Evolutionary conservation across 2,888 invertebrate species (phyloP), one percentile per base, ranked within the genome.

Genomic region (Diarsia brunnea): DNA sequence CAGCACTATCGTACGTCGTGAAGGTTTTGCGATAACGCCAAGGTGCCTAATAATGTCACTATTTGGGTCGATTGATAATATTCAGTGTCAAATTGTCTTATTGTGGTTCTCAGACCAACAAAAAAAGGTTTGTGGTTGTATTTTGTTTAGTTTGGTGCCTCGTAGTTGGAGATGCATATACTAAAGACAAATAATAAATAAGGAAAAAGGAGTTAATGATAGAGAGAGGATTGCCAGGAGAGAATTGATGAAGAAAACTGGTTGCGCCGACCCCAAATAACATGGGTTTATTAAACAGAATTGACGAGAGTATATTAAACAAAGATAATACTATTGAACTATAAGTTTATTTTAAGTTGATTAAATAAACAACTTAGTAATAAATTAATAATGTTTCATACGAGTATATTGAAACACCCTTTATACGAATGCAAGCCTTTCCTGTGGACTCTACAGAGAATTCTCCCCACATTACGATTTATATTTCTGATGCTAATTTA

Each of bases 21-120:
- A 92, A 94, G 94, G 94, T 67, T 78, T n/a, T 45, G n/a, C 71
- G 84, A 84, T 87, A 87, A 77, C 76, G 73, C 24, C 85, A 88
- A 88, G 88, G 88, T 79, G 63, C 63, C 55, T 27, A 31, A 38
- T 47, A 70, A 65, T 75, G 73, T 69, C 66, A 73, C 58, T 61
- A 88, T 86, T 81, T 86, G 45, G 75, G 82, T 73, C 75, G 73
- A 69, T 60, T 74, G 85, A 87, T 87, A 87, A 84, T 66, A 78
- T 67, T 84, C 69, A 67, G 27, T 74, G 80, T 67, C 73, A 55
- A 53, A 71, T 27, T 63, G 55, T 64, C 8, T 45, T n/a, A n/a
- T n/a, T n/a, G n/a, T n/a, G n/a, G n/a, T n/a, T n/a, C n/a, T n/a
- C n/a, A n/a, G n/a, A n/a, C n/a, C n/a, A n/a, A n/a, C n/a, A n/a